Evolutionary conservation across 2,888 invertebrate genomes (phyloP).

Genomic region (Drosophila paucipuncta): DNA sequence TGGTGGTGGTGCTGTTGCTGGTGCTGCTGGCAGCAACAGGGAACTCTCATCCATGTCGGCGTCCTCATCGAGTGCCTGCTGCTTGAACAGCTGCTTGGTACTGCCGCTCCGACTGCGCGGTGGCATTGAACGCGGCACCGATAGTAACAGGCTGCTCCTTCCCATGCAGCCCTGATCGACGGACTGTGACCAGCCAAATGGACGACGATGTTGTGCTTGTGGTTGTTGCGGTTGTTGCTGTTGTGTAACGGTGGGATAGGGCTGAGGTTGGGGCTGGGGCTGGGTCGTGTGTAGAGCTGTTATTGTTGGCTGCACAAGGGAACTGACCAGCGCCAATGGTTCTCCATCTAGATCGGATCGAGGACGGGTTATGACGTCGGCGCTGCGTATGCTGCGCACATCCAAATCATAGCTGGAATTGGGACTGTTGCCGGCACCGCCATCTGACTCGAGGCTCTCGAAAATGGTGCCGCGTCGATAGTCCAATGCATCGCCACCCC

Average conservation of each 20-base stretch:
- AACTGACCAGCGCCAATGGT: conserved; percentile 54
- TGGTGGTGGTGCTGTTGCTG: conserved; percentile 9
- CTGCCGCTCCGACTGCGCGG: conserved; percentile 86
- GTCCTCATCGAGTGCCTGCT: conserved; percentile 87
- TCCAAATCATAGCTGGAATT: conserved; percentile 72
- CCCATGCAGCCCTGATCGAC: conserved; percentile 81
- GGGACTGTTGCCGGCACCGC: conserved; percentile 57
- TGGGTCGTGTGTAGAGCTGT: conserved; percentile 15
- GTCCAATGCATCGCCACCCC: conserved; percentile 83
- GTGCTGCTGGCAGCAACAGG: conserved; percentile 84
- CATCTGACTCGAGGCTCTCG: conserved; percentile 84
- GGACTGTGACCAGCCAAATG: conserved; percentile 83
- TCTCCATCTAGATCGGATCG: conserved; percentile 23
- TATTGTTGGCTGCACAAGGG: conserved; percentile 44
- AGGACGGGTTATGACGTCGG: conserved; percentile 71
- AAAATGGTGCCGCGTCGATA: conserved; percentile 84
- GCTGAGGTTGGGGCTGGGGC: conserved; percentile 15
- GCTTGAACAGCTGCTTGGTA: conserved; percentile 87
- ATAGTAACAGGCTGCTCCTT: conserved; percentile 78
- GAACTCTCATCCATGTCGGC: conserved; percentile 86
- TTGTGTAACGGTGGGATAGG: conserved; percentile 32
- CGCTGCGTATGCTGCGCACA: conserved; percentile 82
- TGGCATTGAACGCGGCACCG: conserved; percentile 85
- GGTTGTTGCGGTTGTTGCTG: conserved; percentile 10
- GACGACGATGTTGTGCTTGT: conserved; percentile 54